phyloP scores from a whole-genome alignment of 2,113 vertebrate genomes.

The Tamias sibiricus region DNA sequence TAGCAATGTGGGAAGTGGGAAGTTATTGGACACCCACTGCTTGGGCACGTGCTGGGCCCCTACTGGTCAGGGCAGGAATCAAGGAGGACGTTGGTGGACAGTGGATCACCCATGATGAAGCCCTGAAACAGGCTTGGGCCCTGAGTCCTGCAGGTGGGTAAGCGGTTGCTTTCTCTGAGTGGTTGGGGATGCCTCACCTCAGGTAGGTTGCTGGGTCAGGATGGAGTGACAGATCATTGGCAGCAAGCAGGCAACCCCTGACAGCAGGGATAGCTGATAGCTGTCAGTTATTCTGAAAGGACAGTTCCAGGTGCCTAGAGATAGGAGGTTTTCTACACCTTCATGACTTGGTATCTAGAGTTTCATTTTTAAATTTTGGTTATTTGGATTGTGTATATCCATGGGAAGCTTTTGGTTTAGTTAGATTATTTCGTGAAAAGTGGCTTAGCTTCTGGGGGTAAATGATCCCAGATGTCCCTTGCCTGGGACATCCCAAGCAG shows the following conservation, averaged over 20 bases:
- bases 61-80: neutral
- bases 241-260: neutral
- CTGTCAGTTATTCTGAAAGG: neutral
- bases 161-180: neutral
- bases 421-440: neutral
- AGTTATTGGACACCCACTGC: rapidly evolving
- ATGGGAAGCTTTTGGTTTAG: neutral
- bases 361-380: neutral
- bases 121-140: rapidly evolving
- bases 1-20: rapidly evolving
- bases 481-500: no score
- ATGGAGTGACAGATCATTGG: rapidly evolving
- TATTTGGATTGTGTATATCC: neutral
- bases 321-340: neutral
- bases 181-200: neutral
- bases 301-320: neutral
- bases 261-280: neutral
- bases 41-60: neutral
- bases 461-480: neutral
- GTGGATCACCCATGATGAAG: rapidly evolving
- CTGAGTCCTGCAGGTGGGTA: neutral
- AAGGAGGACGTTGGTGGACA: rapidly evolving
- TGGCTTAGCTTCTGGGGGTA: rapidly evolving
- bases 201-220: neutral
- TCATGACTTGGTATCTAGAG: neutral